Conservation (phyloP, 1,140 invertebrate species). For the Drosophila jambulina region DNA sequence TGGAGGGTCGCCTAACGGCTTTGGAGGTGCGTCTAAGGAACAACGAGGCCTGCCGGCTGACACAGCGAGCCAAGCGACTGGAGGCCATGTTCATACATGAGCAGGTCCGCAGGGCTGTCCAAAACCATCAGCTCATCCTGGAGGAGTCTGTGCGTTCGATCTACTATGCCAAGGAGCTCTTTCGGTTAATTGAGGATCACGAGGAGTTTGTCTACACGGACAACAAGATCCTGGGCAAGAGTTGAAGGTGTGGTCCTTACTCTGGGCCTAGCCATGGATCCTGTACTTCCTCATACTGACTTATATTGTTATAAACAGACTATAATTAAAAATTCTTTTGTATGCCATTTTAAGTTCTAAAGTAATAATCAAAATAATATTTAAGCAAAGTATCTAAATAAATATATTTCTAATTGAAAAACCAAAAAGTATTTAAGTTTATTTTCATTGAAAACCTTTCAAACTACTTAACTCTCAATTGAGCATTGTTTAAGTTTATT, state of each 20-base stretch:
- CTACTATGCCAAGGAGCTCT: constrained; percentile 70
- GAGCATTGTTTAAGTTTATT: neutral
- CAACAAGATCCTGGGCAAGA: constrained; percentile 39
- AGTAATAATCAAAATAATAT: neutral
- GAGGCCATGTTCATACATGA: constrained; percentile 67
- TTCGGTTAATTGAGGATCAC: constrained; percentile 61
- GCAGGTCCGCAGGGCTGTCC: constrained; percentile 51
- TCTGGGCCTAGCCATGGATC: constrained; percentile 11
- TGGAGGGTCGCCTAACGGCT: constrained; percentile 30
- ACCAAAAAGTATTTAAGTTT: neutral
- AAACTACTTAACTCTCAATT: too few relatives aligned
- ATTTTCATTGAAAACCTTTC: too few relatives aligned
- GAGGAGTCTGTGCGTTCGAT: constrained; percentile 77
- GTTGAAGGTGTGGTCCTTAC: neutral
- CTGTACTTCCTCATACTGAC: neutral
- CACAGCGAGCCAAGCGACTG: constrained; percentile 57
- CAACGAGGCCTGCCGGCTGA: constrained; percentile 54
- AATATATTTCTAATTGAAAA: neutral
- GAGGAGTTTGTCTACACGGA: constrained; percentile 64
- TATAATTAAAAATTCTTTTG: neutral
- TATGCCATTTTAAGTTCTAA: neutral
- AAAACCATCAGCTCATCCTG: constrained; percentile 62
- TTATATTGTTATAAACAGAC: constrained; percentile 3
- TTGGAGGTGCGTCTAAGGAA: constrained; percentile 32
- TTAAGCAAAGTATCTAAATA: neutral